Percentiles rank a stretch among this genome's conserved stretches.
phyloP scores from a whole-genome alignment of 2,888 invertebrate species.

The Eudemis profundana region DNA sequence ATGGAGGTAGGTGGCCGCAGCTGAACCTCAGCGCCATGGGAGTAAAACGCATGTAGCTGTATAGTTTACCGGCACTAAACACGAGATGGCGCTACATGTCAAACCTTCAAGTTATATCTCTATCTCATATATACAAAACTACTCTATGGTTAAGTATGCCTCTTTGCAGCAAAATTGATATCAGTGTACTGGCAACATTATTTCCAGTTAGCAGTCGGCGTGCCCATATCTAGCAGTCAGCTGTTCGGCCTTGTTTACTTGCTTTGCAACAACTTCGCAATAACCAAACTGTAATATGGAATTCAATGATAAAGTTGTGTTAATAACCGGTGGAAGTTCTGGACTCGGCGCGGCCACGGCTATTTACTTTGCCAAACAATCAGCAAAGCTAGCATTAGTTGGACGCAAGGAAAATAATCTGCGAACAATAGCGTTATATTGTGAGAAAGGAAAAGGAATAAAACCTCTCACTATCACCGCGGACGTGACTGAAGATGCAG shows the following conservation, averaged over 20 bases:
- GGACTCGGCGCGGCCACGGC: conserved; percentile 91
- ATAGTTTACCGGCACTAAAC: no score
- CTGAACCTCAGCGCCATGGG: no score
- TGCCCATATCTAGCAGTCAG: conserved; percentile 23
- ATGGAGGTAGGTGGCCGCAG: no score
- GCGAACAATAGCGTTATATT: conserved; percentile 72
- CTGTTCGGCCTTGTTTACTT: conserved; percentile 7
- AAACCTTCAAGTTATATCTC: no score
- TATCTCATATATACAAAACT: no score
- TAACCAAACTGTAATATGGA: conserved; percentile 71
- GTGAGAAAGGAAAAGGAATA: conserved; percentile 83
- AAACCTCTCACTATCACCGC: conserved; percentile 85
- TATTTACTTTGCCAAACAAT: conserved; percentile 87
- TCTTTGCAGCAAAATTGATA: not conserved
- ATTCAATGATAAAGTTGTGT: conserved; percentile 86
- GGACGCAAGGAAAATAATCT: conserved; percentile 79
- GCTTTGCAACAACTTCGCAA: conserved; percentile 14
- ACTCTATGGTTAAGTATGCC: no score
- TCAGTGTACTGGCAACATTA: conserved; percentile 21
- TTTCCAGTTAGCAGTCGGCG: conserved; percentile 19
- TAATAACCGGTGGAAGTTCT: conserved; percentile 90
- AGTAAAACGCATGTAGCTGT: no score
- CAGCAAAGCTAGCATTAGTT: conserved; percentile 87
- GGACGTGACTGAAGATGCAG: conserved; percentile 88
- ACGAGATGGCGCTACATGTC: no score